A percentile compares a stretch with the other conserved stretches of the same genome.
phyloP scores from a whole-genome alignment of 2,888 invertebrate genomes.

The Ypsolopha sequella region DNA sequence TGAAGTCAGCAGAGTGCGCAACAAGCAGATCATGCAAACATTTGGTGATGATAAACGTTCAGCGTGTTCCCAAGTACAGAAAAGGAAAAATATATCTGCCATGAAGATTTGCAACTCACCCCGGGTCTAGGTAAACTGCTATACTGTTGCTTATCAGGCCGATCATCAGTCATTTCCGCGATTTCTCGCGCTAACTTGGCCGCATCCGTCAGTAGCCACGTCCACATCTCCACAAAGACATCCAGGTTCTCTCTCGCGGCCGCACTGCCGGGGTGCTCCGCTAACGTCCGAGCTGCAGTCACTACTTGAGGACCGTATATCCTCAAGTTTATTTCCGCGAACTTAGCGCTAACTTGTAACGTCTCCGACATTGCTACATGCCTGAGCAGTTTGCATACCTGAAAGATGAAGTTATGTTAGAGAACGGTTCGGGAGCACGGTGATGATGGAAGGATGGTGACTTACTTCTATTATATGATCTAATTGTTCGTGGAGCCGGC shows the following conservation, averaged over 20 bases:
- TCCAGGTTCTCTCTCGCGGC: constrained; percentile 98
- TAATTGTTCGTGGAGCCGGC: constrained; percentile 96
- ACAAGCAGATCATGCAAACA: no score
- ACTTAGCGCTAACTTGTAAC: constrained; percentile 95
- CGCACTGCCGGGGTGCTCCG: constrained; percentile 92
- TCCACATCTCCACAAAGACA: constrained; percentile 96
- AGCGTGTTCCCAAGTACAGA: no score
- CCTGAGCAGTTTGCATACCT: constrained; percentile 96
- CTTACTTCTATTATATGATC: constrained; percentile 97
- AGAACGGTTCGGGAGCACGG: no score
- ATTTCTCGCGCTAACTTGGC: constrained; percentile 91
- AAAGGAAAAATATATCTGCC: no score
- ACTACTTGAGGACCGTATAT: constrained; percentile 96
- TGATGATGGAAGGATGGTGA: constrained; percentile 6
- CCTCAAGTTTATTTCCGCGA: constrained; percentile 94
- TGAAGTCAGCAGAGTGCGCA: no score
- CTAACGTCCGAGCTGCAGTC: constrained; percentile 92
- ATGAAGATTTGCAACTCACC: constrained; percentile 68
- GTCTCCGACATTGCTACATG: constrained; percentile 96
- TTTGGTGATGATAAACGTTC: no score
- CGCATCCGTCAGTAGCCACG: constrained; percentile 93
- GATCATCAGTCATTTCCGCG: constrained; percentile 79
- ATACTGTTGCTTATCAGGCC: constrained; percentile 73
- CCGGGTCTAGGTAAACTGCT: constrained; percentile 96
- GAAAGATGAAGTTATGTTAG: constrained; percentile 7